Base-by-base conservation (phyloP, 2,888 invertebrate species). In the Vannuccia rotundouncinata region DNA sequence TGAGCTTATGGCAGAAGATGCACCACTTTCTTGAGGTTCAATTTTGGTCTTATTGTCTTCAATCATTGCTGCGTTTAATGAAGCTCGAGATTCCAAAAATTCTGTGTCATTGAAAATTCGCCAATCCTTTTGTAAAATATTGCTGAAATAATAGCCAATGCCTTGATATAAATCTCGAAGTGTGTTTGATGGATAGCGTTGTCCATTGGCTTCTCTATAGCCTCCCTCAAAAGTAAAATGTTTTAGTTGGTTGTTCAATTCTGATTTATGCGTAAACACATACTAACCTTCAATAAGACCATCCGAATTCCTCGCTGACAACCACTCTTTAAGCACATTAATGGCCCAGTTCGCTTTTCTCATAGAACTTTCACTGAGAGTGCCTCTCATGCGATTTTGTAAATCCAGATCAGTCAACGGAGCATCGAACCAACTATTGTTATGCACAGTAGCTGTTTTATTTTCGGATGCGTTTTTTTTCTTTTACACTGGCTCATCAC, bases 21-120 rank as follows among this genome's bases (percentile, higher is more conserved):
- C 30, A 31, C 75, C 75, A 31, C 75, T 75, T 29, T 29, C 75
- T 29, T 75, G 29, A 31, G 75, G 75, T 75, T 75, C 29, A 75
- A 75, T 31, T 75, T 75, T 75, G 29, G 29, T 27, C 75, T 75
- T 31, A 75, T 75, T 75, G n/a, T 13, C 30, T 31, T 75, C 75
- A 31, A 75, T 75, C 75, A 75, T 75, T 75, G 75, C 75, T 29
- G 75, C 75, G 31, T 75, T 75, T 29, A 75, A 31, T 29, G 29
- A 31, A 31, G 31, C 31, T 75, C 75, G 29, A 31, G 75, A 75
- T 75, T 75, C 75, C 29, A 17, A 31, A 31, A 75, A 75, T 75
- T 75, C 75, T 28, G 29, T 75, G 75, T 75, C 29, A 75, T 31
- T 75, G 75, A 75, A 75, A 75, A 75, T 75, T 75, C 75, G 29